These are phyloP conservation scores for Nudaria mundana DNA, from an alignment of 2,888 invertebrate species.

Conservation along the genomic window DNA sequence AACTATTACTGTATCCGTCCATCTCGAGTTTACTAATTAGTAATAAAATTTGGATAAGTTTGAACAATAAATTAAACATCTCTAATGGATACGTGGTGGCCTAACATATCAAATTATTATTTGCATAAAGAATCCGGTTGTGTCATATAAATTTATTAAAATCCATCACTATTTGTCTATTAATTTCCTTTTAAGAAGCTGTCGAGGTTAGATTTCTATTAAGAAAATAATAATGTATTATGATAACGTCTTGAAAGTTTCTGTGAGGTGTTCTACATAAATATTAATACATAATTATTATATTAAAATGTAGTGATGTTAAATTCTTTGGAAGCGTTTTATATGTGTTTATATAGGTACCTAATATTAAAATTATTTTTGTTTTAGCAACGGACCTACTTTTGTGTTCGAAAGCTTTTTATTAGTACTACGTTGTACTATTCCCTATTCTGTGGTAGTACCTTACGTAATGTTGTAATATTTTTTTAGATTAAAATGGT, in stretches of 20 bases:
- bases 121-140: slow-evolving; percentile 29
- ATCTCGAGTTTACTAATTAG: slow-evolving; percentile 7
- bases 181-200: background rate
- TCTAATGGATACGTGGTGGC: slow-evolving; percentile 32
- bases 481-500: too few relatives aligned
- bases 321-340: background rate
- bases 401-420: too few relatives aligned
- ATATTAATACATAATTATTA: background rate
- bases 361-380: too few relatives aligned
- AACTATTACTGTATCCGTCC: slow-evolving; percentile 1
- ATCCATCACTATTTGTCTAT: slow-evolving; percentile 4
- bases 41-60: slow-evolving; percentile 15
- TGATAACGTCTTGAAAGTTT: background rate
- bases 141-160: slow-evolving; percentile 7
- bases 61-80: slow-evolving; percentile 18
- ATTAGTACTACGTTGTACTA: too few relatives aligned
- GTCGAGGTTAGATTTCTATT: slow-evolving; percentile 4
- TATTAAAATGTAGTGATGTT: background rate
- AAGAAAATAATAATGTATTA: slow-evolving; percentile 3
- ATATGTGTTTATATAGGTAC: too few relatives aligned
- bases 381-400: too few relatives aligned
- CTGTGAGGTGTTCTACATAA: background rate
- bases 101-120: slow-evolving; percentile 25
- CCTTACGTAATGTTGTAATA: too few relatives aligned
- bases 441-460: too few relatives aligned